Percentiles rank a stretch among this genome's conserved stretches.
Conservation (phyloP, 2,797 vertebrate species). For the Setipinna tenuifilis region DNA sequence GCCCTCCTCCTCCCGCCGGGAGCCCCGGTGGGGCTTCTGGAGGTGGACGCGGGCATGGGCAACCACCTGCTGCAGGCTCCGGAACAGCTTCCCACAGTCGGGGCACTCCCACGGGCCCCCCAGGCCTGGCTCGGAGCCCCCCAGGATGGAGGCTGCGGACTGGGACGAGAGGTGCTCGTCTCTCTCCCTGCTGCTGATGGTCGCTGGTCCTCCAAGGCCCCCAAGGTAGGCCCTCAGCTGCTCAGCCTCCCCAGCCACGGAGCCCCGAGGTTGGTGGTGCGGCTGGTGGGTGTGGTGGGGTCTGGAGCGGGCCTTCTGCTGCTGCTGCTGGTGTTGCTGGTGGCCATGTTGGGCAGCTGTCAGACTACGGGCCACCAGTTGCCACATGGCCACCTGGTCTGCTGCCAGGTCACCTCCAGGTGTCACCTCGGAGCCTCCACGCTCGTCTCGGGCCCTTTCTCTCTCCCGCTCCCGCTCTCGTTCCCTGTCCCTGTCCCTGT, state of each 20-base stretch:
- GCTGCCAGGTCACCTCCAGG: slow-evolving; percentile 62
- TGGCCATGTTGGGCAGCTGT: slow-evolving; percentile 71
- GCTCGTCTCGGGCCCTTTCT: background rate
- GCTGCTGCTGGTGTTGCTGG: slow-evolving; percentile 57
- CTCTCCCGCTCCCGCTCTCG: slow-evolving; percentile 44
- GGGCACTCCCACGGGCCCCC: slow-evolving; percentile 80
- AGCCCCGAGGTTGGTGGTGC: slow-evolving; percentile 66
- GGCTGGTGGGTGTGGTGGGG: slow-evolving; percentile 59
- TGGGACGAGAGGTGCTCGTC: background rate
- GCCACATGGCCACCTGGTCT: slow-evolving; percentile 81
- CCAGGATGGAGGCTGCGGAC: background rate
- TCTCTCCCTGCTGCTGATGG: slow-evolving; percentile 49
- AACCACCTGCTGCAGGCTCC: slow-evolving; percentile 80
- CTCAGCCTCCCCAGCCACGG: slow-evolving; percentile 71
- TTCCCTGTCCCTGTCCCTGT: slow-evolving; percentile 39
- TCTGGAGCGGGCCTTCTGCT: slow-evolving; percentile 60
- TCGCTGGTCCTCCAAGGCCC: slow-evolving; percentile 55
- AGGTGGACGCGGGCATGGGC: slow-evolving; percentile 77
- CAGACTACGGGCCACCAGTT: slow-evolving; percentile 75
- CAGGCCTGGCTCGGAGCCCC: slow-evolving; percentile 51
- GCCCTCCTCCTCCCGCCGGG: slow-evolving; percentile 51
- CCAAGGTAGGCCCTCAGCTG: slow-evolving; percentile 75
- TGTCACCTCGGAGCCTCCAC: slow-evolving; percentile 27
- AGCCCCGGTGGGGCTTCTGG: slow-evolving; percentile 68
- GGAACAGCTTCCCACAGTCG: slow-evolving; percentile 80